phyloP scores from a whole-genome alignment of 2,888 invertebrate species.

The Cheiracanthium punctorium region DNA sequence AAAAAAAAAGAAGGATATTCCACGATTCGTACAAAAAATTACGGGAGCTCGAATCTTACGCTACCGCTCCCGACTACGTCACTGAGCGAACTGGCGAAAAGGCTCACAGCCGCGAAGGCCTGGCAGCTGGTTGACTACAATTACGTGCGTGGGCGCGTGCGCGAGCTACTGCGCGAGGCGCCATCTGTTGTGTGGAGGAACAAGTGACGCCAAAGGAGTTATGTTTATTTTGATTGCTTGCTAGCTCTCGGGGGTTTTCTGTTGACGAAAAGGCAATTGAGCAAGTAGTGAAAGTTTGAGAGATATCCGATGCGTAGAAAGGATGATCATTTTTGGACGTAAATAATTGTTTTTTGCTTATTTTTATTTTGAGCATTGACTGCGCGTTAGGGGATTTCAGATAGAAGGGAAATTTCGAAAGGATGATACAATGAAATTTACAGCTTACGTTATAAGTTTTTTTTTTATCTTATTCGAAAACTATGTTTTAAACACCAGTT shows the following conservation, averaged over 20 bases:
- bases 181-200: slow-evolving; percentile 18
- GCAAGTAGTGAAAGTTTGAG: slow-evolving; percentile 7
- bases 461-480: too few relatives aligned
- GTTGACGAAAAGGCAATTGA: slow-evolving; percentile 24
- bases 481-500: too few relatives aligned
- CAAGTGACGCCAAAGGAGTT: neutral
- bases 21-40: neutral
- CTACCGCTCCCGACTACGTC: slow-evolving; percentile 37
- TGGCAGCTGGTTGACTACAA: slow-evolving; percentile 53
- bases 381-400: too few relatives aligned
- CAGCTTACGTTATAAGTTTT: too few relatives aligned
- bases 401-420: too few relatives aligned
- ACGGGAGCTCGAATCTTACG: slow-evolving; percentile 12
- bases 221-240: slow-evolving; percentile 15
- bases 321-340: too few relatives aligned
- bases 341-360: too few relatives aligned
- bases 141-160: slow-evolving; percentile 66
- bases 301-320: too few relatives aligned
- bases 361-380: too few relatives aligned
- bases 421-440: too few relatives aligned
- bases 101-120: slow-evolving; percentile 40
- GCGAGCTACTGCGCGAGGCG: slow-evolving; percentile 55
- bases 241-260: neutral
- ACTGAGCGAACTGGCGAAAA: slow-evolving; percentile 53
- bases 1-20: too few relatives aligned